Evolutionary conservation across 2,113 vertebrate species (phyloP), one percentile per base, ranked within the genome.

Genomic region (Mionectes macconnelli): DNA sequence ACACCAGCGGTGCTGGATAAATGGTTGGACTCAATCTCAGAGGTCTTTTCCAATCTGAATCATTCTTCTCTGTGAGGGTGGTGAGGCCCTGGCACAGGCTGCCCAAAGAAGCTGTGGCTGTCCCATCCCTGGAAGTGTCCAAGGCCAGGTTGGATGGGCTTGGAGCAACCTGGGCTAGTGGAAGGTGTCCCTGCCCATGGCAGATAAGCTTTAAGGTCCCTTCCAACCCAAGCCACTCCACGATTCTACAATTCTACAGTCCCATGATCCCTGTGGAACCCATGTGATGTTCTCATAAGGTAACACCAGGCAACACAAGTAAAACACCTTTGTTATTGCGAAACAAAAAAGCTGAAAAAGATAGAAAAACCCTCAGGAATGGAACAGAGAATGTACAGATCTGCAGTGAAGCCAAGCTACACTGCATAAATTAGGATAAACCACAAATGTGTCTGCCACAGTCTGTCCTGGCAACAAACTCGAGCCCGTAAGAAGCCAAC

Each of bases 241-340:
- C n/a, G 35, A 31, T 2, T 89, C 47, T 20, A 12, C 0, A 21
- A 25, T 3, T 89, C 47, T 14, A 15, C 1, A 0, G 27, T 18
- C 28, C 20, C 17, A 33, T 45, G 45, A 9, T 8, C 42, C 13
- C 1, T 18, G 16, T 3, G 13, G 60, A 68, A 80, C 5, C 33
- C 24, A 4, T 1, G 15, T 6, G 55, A 53, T 10, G 62, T 18
- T 40, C 67, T 24, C 78, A 8, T 6, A 18, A 72, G 44, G n/a
- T 0, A 13, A 56, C 0, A 1, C 20, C 5, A 1, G 6, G 24
- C 24, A 45, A 53, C 1, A 5, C 4, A n/a, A 53, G 7, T 1
- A 20, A 55, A 84, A 33, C 39, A 6, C 13, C 35, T 44, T 20
- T n/a, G 28, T 45, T 81, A 66, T 27, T 69, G 53, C 66, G 42